Percentiles rank a stretch among this genome's conserved stretches.
Evolutionary conservation across 1,140 invertebrate species (phyloP).

Genomic region (Linepithema humile): DNA sequence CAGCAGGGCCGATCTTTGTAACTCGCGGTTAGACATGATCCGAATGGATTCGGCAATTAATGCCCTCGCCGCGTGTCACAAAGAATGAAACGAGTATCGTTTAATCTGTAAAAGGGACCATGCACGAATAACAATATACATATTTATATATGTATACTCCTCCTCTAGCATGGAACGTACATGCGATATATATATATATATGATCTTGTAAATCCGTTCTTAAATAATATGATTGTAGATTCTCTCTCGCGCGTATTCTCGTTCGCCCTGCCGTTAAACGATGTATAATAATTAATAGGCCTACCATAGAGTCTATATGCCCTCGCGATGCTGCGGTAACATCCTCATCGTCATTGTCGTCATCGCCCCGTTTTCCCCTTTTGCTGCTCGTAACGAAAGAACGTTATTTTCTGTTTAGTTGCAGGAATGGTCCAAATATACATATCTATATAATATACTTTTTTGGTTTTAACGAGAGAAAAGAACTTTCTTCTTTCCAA

Average conservation of each 20-base stretch:
- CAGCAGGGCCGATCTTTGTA: slow-evolving; percentile 76
- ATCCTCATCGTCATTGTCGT: slow-evolving; percentile 69
- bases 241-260: slow-evolving; percentile 59
- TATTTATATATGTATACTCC: too few species aligned
- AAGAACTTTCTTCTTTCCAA: slow-evolving; percentile 84
- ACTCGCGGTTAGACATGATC: slow-evolving; percentile 76
- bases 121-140: slow-evolving; percentile 10
- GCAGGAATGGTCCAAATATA: slow-evolving; percentile 85
- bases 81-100: slow-evolving; percentile 34
- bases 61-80: neutral
- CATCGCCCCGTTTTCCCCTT: slow-evolving; percentile 63
- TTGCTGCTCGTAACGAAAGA: slow-evolving; percentile 83
- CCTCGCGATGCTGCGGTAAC: slow-evolving; percentile 77
- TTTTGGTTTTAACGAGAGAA: slow-evolving; percentile 85
- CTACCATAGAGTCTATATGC: slow-evolving; percentile 81
- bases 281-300: slow-evolving; percentile 81
- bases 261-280: slow-evolving; percentile 71
- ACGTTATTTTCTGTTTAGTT: slow-evolving; percentile 82
- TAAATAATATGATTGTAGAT: slow-evolving; percentile 76
- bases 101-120: slow-evolving; percentile 18
- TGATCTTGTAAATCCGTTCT: slow-evolving; percentile 37
- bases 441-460: slow-evolving; percentile 85
- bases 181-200: neutral
- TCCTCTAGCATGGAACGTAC: slow-evolving; percentile 11
- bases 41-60: slow-evolving; percentile 18